phyloP scores from a whole-genome alignment of 1,140 invertebrate species.

The Adelges cooleyi region DNA sequence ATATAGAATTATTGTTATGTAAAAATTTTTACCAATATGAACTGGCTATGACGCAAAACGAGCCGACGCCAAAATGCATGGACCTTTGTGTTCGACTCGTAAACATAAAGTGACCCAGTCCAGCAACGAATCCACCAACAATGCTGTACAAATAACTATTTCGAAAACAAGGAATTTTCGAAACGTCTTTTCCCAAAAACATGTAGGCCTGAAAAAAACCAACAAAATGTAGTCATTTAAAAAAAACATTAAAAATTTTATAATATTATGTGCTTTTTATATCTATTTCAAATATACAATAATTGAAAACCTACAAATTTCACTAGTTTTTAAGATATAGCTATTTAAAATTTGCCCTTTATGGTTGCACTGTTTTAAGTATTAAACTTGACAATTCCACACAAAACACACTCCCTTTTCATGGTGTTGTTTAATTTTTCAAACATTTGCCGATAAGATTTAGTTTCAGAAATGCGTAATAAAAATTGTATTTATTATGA shows the following conservation, averaged over 20 bases:
- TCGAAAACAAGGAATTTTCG: slow-evolving; percentile 52
- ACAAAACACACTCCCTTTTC: neutral
- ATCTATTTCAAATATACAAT: neutral
- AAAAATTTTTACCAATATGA: slow-evolving; percentile 41
- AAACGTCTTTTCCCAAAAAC: slow-evolving; percentile 48
- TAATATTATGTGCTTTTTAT: neutral
- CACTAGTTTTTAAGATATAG: too few relatives aligned
- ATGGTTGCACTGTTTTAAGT: neutral
- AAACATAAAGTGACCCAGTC: slow-evolving; percentile 46
- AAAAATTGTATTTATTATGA: neutral
- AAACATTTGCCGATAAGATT: neutral
- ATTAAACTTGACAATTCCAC: neutral
- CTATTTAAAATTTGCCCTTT: neutral
- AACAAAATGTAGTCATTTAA: neutral
- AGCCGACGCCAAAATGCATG: slow-evolving; percentile 42
- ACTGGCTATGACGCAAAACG: slow-evolving; percentile 43
- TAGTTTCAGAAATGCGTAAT: neutral
- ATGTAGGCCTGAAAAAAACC: slow-evolving; percentile 35
- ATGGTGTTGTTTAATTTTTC: neutral
- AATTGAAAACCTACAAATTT: neutral
- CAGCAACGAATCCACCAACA: slow-evolving; percentile 43
- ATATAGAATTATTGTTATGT: too few relatives aligned
- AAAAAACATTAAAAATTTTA: neutral
- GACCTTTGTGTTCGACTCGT: slow-evolving; percentile 44
- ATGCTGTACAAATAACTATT: slow-evolving; percentile 51